Evolutionary conservation across 2,113 vertebrate genomes (phyloP).

Genomic region (Suricata suricatta): DNA sequence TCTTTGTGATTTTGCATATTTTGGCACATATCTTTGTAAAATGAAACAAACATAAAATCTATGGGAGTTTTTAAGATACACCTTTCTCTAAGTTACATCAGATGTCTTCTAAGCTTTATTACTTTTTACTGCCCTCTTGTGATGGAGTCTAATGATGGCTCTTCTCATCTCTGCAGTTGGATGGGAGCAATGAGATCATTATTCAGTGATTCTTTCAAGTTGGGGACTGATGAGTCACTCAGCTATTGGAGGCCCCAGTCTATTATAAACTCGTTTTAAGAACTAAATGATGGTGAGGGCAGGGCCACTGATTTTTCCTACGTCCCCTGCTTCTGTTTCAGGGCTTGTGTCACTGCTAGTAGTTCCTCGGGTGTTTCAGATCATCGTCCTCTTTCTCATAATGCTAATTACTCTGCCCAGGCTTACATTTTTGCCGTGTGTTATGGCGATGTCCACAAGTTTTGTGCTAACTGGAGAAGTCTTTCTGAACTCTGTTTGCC

Average conservation of each 20-base stretch:
- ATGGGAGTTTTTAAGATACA: neutral
- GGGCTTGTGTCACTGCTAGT: neutral
- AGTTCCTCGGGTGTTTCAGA: conserved; percentile 5
- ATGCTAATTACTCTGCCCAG: conserved; percentile 7
- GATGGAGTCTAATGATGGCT: neutral
- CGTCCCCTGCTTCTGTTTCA: conserved; percentile 13
- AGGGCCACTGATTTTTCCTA: neutral
- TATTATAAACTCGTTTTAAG: neutral
- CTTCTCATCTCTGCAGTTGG: neutral
- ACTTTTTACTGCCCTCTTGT: neutral
- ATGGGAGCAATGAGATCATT: neutral
- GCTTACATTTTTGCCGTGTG: conserved; percentile 2
- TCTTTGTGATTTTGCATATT: neutral
- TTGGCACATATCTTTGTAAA: conserved; percentile 15
- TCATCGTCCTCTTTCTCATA: neutral
- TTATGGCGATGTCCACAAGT: neutral
- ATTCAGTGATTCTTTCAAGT: conserved; percentile 2
- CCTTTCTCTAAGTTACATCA: neutral
- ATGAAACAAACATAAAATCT: conserved; percentile 11
- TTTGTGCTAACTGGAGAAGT: neutral
- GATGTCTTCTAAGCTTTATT: conserved; percentile 9
- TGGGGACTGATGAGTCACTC: conserved; percentile 33
- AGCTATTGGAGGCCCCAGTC: neutral
- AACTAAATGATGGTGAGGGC: neutral
- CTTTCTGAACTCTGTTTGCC: conserved; percentile 27